Evolutionary conservation across 1,140 invertebrate genomes (phyloP).

Genomic region (Lordiphosa collinella): DNA sequence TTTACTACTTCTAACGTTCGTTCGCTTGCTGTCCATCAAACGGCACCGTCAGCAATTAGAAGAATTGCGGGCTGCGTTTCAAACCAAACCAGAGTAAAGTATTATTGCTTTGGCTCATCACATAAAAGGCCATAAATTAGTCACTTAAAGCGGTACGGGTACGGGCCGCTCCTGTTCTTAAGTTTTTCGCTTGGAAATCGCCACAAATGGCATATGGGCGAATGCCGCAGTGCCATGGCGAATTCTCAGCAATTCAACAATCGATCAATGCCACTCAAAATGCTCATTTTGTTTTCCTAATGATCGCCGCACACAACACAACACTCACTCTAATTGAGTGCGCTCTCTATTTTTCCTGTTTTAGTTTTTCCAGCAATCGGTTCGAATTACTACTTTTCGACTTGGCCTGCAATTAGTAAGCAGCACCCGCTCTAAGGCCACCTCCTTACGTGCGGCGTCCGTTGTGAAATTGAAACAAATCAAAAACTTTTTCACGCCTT

Average conservation of each 20-base stretch:
- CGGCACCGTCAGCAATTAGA: conserved; percentile 53
- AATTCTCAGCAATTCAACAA: conserved; percentile 45
- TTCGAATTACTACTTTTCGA: no score
- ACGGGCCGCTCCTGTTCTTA: conserved; percentile 39
- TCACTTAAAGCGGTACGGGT: conserved; percentile 59
- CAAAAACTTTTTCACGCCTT: no score
- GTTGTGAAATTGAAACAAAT: no score
- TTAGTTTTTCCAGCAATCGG: no score
- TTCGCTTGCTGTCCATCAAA: conserved; percentile 44
- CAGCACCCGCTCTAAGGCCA: no score
- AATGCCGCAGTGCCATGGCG: conserved; percentile 42
- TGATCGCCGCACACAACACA: no score
- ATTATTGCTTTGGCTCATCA: conserved; percentile 53
- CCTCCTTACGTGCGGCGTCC: no score
- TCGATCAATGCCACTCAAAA: conserved; percentile 57
- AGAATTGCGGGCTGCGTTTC: conserved; percentile 41
- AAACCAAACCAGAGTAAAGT: conserved; percentile 29
- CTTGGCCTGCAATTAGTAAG: no score
- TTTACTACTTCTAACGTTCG: background rate
- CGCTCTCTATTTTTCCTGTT: background rate
- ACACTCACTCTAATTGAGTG: conserved; percentile 6
- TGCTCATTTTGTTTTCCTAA: conserved; percentile 35
- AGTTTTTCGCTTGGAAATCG: conserved; percentile 31
- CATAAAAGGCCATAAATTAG: conserved; percentile 78
- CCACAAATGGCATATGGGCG: conserved; percentile 62